Evolutionary conservation across 1,140 invertebrate species (phyloP), one percentile per base, ranked within the genome.

Genomic region (Orius insidiosus): DNA sequence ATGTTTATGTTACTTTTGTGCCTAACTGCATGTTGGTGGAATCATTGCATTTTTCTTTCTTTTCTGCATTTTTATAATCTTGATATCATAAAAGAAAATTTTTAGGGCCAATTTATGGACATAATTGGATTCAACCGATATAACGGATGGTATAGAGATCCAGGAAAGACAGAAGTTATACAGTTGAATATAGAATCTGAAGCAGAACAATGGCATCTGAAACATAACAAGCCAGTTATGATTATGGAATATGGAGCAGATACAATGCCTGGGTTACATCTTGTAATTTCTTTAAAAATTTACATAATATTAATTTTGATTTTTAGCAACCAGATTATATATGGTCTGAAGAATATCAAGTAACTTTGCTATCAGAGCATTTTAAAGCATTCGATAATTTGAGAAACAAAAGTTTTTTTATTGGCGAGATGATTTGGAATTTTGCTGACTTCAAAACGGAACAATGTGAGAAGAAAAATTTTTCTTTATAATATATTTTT

Each of bases 351-450:
- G 90, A 97, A 60, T 97, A 87, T 59, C 93, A 97, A 65, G 71
- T 77, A 3, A 74, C 81, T 45, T 56, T 93, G 37, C 70, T 95
- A 56, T 75, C 79, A 0, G 72, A 79, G 55, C 87, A 95, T 58
- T 94, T 95, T 56, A 74, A 80, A 58, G 87, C 85, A 0, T 96
- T 97, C 60, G 92, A 97, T 63, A 60, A 62, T 30, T 59, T 95
- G n/a, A 70, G 85, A 47, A 60, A 63, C 1, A 65, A 75, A 53
- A 76, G 78, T 5, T 90, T 80, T 62, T 88, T 97, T 52, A 76
- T 89, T 39, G 93, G 93, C 5, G 93, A 97, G 68, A 92, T 95
- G 67, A 85, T 97, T 36, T 98, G 94, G 94, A 97, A 96, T 61
- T 97, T 97, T 67, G 93, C 81, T 1, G 83, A 86, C 58, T 86